Evolutionary conservation across 2,113 vertebrate species (phyloP).

Genomic region (Cephalopterus ornatus): DNA sequence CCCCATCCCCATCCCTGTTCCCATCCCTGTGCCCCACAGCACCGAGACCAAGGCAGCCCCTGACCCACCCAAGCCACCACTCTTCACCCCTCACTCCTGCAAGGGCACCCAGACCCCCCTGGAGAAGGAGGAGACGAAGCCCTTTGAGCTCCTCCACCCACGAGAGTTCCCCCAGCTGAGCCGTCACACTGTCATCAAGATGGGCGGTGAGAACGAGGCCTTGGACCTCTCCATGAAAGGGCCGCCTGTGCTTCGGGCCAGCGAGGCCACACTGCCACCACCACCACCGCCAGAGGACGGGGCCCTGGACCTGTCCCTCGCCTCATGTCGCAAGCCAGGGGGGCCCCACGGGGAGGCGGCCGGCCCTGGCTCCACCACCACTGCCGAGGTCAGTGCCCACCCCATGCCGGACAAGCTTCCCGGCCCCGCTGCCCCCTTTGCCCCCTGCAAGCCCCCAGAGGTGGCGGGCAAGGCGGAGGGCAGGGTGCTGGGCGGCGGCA

Average conservation of each 20-base stretch:
- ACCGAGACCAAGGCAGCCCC: conserved; percentile 80
- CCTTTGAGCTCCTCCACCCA: conserved; percentile 68
- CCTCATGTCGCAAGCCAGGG: conserved; percentile 77
- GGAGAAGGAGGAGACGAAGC: conserved; percentile 78
- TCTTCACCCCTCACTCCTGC: conserved; percentile 71
- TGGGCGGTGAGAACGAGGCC: conserved; percentile 83
- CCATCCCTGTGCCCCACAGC: conserved; percentile 81
- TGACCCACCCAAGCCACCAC: conserved; percentile 75
- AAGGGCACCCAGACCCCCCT: conserved; percentile 86
- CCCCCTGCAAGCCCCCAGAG: conserved; percentile 48
- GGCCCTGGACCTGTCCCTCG: conserved; percentile 88
- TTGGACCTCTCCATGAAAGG: conserved; percentile 90
- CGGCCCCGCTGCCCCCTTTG: conserved; percentile 51
- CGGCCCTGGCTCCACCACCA: neutral
- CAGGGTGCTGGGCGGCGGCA: conserved; percentile 69
- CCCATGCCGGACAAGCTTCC: conserved; percentile 47
- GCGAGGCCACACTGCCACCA: conserved; percentile 53
- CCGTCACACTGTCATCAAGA: conserved; percentile 80
- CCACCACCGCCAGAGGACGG: conserved; percentile 77
- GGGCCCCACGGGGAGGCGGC: conserved; percentile 5
- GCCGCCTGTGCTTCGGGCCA: conserved; percentile 72
- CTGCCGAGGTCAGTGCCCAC: neutral
- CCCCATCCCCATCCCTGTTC: conserved; percentile 91
- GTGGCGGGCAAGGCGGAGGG: conserved; percentile 67
- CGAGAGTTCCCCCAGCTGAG: conserved; percentile 75